These are phyloP conservation scores for Syngnathus floridae DNA, from an alignment of 2,113 vertebrate genomes.

Conservation along the genomic window DNA sequence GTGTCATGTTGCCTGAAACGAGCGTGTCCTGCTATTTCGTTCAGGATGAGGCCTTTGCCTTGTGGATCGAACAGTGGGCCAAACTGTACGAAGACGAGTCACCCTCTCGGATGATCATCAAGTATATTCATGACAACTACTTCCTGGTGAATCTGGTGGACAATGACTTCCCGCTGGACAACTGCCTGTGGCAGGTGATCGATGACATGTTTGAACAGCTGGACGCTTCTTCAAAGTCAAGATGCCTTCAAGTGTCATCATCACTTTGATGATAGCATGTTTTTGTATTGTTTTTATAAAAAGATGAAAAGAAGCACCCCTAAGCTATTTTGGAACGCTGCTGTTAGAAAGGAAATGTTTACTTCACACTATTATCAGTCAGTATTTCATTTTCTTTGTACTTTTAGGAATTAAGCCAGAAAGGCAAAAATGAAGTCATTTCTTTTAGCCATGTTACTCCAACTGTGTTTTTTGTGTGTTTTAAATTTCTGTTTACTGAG, in stretches of 20 bases:
- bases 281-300: neutral
- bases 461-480: neutral
- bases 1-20: neutral
- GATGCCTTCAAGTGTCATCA: neutral
- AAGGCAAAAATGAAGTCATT: neutral
- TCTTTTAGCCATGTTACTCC: neutral
- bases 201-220: conserved; percentile 85
- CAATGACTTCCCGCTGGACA: conserved; percentile 92
- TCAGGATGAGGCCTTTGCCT: conserved; percentile 92
- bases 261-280: neutral
- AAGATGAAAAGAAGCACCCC: conserved; percentile 2
- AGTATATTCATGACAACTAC: conserved; percentile 94
- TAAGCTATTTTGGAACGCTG: neutral
- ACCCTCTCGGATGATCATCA: conserved; percentile 87
- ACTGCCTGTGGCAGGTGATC: conserved; percentile 90
- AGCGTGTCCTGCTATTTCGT: neutral
- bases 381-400: neutral
- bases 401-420: conserved; percentile 3
- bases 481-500: neutral
- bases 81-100: conserved; percentile 95
- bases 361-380: conserved; percentile 8
- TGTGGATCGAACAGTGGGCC: conserved; percentile 96
- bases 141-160: conserved; percentile 96
- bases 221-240: conserved; percentile 41
- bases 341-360: conserved; percentile 1